phyloP scores from a whole-genome alignment of 2,888 invertebrate genomes.

The Lingula anatina region DNA sequence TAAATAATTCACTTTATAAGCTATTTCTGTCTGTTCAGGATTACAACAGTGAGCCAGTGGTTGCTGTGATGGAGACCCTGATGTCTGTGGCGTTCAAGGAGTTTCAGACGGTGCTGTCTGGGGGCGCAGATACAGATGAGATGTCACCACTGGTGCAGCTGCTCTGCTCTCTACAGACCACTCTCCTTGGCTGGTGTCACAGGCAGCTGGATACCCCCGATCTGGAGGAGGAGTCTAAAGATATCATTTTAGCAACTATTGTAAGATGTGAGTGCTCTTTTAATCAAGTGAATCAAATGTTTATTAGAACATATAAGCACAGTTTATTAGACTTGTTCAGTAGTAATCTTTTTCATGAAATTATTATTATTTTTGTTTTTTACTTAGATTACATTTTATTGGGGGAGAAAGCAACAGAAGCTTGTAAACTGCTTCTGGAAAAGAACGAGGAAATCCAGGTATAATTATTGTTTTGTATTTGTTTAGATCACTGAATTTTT shows the following conservation, averaged over 20 bases:
- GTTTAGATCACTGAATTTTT: too few relatives aligned
- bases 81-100: constrained; percentile 43
- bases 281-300: too few relatives aligned
- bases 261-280: constrained; percentile 12
- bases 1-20: too few relatives aligned
- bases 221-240: constrained; percentile 11
- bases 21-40: constrained; percentile 22
- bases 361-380: too few relatives aligned
- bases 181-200: constrained; percentile 43
- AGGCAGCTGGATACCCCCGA: constrained; percentile 25
- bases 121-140: constrained; percentile 19
- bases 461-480: too few relatives aligned
- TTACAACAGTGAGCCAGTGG: constrained; percentile 28
- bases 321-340: too few relatives aligned
- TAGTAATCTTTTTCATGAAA: too few relatives aligned
- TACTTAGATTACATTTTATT: constrained; percentile 27
- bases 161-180: constrained; percentile 45
- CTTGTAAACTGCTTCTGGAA: constrained; percentile 21
- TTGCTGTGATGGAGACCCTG: constrained; percentile 46
- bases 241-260: constrained; percentile 10
- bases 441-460: constrained; percentile 23
- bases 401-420: constrained; percentile 24
- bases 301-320: too few relatives aligned
- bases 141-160: constrained; percentile 42
- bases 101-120: constrained; percentile 21